Conservation (phyloP, 1,140 invertebrate species). For the Adoxophyes honmai region DNA sequence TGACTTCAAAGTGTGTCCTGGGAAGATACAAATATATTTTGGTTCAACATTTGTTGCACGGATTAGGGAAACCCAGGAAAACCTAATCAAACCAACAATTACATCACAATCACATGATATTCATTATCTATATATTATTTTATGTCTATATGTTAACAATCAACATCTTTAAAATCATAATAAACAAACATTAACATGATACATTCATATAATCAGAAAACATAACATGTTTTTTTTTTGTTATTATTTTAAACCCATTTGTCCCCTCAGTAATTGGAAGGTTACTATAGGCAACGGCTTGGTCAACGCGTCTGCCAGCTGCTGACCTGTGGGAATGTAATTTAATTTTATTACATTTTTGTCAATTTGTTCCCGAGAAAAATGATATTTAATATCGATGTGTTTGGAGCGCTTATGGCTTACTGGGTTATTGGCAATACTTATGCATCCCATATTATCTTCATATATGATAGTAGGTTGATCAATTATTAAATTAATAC, state of each 20-base stretch:
- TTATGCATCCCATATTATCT: slow-evolving; percentile 27
- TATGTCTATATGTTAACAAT: too few relatives aligned
- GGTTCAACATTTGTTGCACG: background rate
- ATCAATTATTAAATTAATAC: background rate
- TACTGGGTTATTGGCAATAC: slow-evolving; percentile 28
- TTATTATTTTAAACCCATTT: slow-evolving; percentile 17
- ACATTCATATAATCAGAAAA: background rate
- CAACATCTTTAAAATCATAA: too few relatives aligned
- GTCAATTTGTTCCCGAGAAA: slow-evolving; percentile 26
- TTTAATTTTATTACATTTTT: slow-evolving; percentile 22
- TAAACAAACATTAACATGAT: too few relatives aligned
- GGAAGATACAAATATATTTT: background rate
- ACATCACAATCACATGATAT: too few relatives aligned
- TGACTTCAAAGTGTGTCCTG: background rate
- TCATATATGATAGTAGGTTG: slow-evolving; percentile 22
- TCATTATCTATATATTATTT: too few relatives aligned
- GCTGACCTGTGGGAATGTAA: slow-evolving; percentile 33
- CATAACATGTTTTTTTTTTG: background rate
- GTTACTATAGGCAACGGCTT: slow-evolving; percentile 24
- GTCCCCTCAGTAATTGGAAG: slow-evolving; percentile 25
- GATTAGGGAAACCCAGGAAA: background rate
- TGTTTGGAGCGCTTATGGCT: slow-evolving; percentile 29
- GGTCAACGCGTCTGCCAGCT: slow-evolving; percentile 36
- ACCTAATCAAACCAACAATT: background rate
- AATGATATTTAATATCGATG: slow-evolving; percentile 36